Conservation (phyloP, 2,888 invertebrate species). For the Eilema depressum region DNA sequence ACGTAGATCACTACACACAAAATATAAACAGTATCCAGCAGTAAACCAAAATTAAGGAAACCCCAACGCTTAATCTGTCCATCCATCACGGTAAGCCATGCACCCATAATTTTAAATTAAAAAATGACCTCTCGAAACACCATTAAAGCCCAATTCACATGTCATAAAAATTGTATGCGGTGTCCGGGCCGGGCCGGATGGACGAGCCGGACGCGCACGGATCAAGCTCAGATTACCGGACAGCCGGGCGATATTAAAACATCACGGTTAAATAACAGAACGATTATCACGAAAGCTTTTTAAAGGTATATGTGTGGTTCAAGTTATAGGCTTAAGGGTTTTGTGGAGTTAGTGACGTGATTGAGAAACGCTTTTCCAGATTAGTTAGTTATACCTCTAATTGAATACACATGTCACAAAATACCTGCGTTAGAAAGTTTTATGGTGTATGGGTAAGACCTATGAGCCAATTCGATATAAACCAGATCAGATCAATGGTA, state of each 20-base stretch:
- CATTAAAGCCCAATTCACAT: constrained; percentile 46
- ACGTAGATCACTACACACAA: neutral
- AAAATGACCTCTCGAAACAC: constrained; percentile 24
- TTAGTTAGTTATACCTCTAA: no score
- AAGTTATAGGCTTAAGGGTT: constrained; percentile 18
- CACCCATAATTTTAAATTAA: constrained; percentile 28
- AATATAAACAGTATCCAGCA: neutral
- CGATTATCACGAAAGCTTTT: constrained; percentile 64
- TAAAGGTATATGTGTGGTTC: constrained; percentile 49
- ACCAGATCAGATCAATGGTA: no score
- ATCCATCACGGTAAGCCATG: constrained; percentile 24
- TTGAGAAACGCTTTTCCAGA: neutral
- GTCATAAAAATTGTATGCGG: constrained; percentile 35
- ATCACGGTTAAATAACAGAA: constrained; percentile 57
- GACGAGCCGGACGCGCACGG: constrained; percentile 27
- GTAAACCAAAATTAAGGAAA: constrained; percentile 11
- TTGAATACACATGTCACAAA: no score
- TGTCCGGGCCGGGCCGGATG: constrained; percentile 19
- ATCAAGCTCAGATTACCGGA: constrained; percentile 37
- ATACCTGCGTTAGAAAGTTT: no score
- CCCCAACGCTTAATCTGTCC: constrained; percentile 4
- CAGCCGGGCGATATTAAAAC: constrained; percentile 59
- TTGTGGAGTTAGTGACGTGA: neutral
- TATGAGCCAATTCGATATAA: no score
- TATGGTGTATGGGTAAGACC: no score